Evolutionary conservation across 2,113 vertebrate genomes (phyloP), one percentile per base, ranked within the genome.

Genomic region (Myiozetetes cayanensis): DNA sequence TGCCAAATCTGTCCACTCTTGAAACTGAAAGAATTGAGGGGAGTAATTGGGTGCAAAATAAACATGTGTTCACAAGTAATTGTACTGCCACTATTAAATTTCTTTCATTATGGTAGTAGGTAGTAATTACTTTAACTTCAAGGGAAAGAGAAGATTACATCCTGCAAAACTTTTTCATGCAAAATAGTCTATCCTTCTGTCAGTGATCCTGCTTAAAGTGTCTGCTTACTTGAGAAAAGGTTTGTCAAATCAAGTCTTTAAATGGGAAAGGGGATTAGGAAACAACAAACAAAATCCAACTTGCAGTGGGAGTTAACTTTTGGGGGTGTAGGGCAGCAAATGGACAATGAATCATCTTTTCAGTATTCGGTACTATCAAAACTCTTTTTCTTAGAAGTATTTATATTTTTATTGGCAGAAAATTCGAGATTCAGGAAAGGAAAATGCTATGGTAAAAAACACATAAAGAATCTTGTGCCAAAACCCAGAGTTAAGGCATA

Each of bases 51-150:
- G 39, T 88, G 50, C 3, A 15, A 88, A 86, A 81, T 72, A 93
- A 93, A 86, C 27, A 30, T 25, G 39, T 50, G 30, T 94, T 80
- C 68, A 72, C 13, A 84, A 90, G 72, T 88, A 93, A 80, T 79
- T 90, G 82, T 59, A 90, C 71, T 44, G 75, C 80, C 63, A 90
- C 79, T 86, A 78, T 90, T 74, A 86, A 44, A 78, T 91, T 86
- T 85, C n/a, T 87, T 93, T 67, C 28, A 58, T 89, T 85, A 79
- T 41, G 55, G 44, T 71, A 35, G 46, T 46, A 86, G 62, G 67
- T 87, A 93, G 47, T 77, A 90, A 94, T 50, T 90, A 63, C 81
- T 93, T 75, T 77, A 89, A 87, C 46, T 91, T 95, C 55, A 61
- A 83, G 75, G 27, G 59, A 83, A 63, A 74, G n/a, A 53, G 44